Evolutionary conservation across 2,888 invertebrate species (phyloP).

Genomic region (Sinopyrophorus schimmeli): DNA sequence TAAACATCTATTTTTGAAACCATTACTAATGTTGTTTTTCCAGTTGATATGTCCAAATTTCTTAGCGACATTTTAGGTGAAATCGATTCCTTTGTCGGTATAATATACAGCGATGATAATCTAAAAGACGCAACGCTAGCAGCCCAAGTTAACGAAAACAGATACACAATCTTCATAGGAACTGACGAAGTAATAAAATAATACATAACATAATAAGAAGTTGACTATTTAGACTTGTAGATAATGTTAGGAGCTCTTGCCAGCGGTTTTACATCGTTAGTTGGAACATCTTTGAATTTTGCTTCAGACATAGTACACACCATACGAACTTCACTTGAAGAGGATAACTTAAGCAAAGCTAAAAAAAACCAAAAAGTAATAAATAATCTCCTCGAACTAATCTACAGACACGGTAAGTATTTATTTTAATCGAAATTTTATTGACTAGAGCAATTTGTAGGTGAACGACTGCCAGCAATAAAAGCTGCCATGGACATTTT

Average conservation of each 20-base stretch:
- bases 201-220: conserved; percentile 1
- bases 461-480: conserved; percentile 37
- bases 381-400: conserved; percentile 58
- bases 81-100: conserved; percentile 51
- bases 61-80: conserved; percentile 51
- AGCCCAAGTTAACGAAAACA: conserved; percentile 46
- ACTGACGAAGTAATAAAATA: conserved; percentile 46
- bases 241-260: conserved; percentile 65
- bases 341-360: conserved; percentile 58
- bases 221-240: conserved; percentile 51
- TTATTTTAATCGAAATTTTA: background rate
- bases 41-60: conserved; percentile 50
- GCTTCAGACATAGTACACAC: conserved; percentile 62
- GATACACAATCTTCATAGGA: conserved; percentile 49
- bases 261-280: conserved; percentile 68
- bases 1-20: background rate
- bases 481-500: conserved; percentile 42
- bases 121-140: conserved; percentile 47
- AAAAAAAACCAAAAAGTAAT: conserved; percentile 61
- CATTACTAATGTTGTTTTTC: conserved; percentile 29
- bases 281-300: conserved; percentile 67
- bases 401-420: conserved; percentile 59
- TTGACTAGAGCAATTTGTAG: too few species aligned
- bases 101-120: conserved; percentile 49
- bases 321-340: conserved; percentile 60